phyloP scores from a whole-genome alignment of 2,113 vertebrate species.

The Sprattus sprattus region DNA sequence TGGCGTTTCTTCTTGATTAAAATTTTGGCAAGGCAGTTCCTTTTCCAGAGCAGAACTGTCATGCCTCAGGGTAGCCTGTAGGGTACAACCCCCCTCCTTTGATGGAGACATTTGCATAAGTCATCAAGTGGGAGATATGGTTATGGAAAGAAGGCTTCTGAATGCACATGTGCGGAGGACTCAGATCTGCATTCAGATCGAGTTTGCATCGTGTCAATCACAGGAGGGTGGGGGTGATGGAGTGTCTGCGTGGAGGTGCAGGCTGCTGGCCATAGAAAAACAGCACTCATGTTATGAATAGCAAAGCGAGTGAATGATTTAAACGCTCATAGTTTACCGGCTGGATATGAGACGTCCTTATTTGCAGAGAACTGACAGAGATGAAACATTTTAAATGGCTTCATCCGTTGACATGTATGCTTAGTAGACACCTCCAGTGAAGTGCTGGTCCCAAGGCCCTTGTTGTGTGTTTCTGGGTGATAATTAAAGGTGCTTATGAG shows the following conservation, averaged over 20 bases:
- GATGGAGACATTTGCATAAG: background rate
- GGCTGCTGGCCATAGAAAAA: background rate
- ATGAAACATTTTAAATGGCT: background rate
- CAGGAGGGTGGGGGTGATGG: background rate
- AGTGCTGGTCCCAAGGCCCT: background rate
- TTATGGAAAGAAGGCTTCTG: background rate
- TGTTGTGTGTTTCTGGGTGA: constrained; percentile 43
- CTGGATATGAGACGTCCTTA: background rate
- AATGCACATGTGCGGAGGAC: background rate
- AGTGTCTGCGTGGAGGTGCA: background rate
- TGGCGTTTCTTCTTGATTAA: background rate
- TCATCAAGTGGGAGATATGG: constrained; percentile 10
- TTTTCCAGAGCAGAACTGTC: background rate
- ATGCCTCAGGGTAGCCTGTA: constrained; percentile 2
- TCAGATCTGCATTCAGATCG: background rate
- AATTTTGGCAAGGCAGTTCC: background rate
- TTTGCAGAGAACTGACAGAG: background rate
- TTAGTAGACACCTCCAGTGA: background rate
- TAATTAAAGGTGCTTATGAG: constrained; percentile 44
- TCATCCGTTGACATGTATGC: background rate
- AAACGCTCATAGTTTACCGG: background rate
- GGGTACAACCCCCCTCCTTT: background rate
- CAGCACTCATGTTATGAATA: too few relatives aligned
- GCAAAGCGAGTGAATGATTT: too few relatives aligned
- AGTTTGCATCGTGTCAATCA: background rate